Conservation (phyloP, 2,888 invertebrate species). For the Anaspis maculata region DNA sequence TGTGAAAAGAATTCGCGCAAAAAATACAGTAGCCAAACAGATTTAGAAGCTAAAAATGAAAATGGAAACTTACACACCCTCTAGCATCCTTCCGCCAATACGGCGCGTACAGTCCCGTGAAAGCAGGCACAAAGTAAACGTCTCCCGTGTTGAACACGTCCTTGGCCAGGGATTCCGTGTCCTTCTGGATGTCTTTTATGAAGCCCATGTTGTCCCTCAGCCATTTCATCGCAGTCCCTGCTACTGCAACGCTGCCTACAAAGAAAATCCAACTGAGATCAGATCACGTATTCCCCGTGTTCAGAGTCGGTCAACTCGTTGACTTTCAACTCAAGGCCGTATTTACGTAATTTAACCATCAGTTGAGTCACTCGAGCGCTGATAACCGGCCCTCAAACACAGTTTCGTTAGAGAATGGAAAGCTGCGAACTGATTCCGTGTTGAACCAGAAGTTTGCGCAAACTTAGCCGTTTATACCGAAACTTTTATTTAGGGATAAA, state of each 20-base stretch:
- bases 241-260: constrained; percentile 76
- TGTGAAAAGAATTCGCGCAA: too few relatives aligned
- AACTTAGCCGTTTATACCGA: not conserved
- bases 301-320: not conserved
- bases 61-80: constrained; percentile 53
- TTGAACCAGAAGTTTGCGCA: too few relatives aligned
- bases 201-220: constrained; percentile 85
- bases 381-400: too few relatives aligned
- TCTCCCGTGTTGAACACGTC: constrained; percentile 82
- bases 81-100: constrained; percentile 97
- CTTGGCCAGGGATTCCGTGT: constrained; percentile 50
- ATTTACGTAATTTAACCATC: too few relatives aligned
- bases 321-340: too few relatives aligned
- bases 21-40: too few relatives aligned
- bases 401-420: too few relatives aligned
- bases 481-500: constrained; percentile 1
- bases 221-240: constrained; percentile 90
- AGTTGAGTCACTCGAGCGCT: too few relatives aligned
- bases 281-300: too few relatives aligned
- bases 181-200: constrained; percentile 63
- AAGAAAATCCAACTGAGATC: too few relatives aligned
- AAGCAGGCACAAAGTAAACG: constrained; percentile 97
- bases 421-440: too few relatives aligned
- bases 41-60: too few relatives aligned
- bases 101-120: constrained; percentile 93